Conservation (phyloP, 2,888 invertebrate species). For the Polyommatus icarus region DNA sequence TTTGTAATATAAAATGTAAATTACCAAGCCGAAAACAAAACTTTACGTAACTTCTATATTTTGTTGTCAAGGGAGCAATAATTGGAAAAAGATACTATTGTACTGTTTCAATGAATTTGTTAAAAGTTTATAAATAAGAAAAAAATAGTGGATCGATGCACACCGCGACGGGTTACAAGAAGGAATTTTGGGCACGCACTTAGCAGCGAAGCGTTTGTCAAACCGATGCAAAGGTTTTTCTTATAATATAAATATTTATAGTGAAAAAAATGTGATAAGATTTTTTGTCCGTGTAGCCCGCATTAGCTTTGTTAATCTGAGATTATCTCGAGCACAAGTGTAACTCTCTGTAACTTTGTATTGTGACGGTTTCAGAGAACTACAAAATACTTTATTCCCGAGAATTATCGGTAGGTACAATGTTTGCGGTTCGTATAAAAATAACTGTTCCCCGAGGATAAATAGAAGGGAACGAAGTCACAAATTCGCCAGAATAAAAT, state of each 20-base stretch:
- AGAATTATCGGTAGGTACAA: slow-evolving; percentile 2
- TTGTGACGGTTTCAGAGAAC: not conserved
- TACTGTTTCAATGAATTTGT: no score
- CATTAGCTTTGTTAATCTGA: not conserved
- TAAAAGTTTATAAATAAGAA: not conserved
- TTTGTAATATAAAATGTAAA: no score
- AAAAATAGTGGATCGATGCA: not conserved
- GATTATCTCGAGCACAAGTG: not conserved
- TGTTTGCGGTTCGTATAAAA: not conserved
- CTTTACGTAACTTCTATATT: no score
- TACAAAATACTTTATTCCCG: not conserved
- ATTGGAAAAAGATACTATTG: no score
- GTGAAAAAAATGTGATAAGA: not conserved
- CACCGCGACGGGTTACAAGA: not conserved
- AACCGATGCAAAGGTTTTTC: not conserved
- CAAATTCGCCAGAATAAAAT: slow-evolving; percentile 13
- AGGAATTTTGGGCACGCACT: not conserved
- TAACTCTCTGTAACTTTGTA: not conserved
- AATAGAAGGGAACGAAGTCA: not conserved
- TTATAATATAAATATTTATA: not conserved
- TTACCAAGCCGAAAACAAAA: no score
- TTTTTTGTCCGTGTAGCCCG: not conserved
- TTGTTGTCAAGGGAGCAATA: no score
- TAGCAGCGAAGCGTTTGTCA: not conserved
- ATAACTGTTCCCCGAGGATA: not conserved